These are phyloP conservation scores for Serrognathus titanus DNA, from an alignment of 2,888 invertebrate species.

Conservation along the genomic window DNA sequence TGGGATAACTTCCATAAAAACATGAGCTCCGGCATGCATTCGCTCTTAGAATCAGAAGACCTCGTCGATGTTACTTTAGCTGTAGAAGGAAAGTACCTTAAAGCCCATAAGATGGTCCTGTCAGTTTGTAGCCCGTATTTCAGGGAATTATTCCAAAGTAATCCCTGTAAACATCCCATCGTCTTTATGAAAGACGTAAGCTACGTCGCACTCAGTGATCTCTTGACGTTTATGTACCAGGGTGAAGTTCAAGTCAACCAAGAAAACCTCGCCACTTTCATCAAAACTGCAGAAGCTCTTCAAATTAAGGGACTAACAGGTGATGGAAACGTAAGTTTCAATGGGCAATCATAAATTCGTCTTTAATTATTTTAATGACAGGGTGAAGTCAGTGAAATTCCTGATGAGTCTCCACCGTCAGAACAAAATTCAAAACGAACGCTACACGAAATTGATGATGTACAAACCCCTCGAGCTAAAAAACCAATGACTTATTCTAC, in stretches of 20 bases:
- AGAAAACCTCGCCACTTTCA: slow-evolving; percentile 46
- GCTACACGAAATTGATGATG: too few species aligned
- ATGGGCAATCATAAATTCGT: background rate
- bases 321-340: slow-evolving; percentile 36
- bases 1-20: slow-evolving; percentile 74
- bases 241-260: slow-evolving; percentile 50
- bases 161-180: slow-evolving; percentile 66
- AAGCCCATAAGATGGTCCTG: slow-evolving; percentile 68
- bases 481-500: background rate
- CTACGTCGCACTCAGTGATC: slow-evolving; percentile 54
- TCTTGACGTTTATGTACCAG: slow-evolving; percentile 60
- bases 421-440: too few species aligned
- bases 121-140: slow-evolving; percentile 71
- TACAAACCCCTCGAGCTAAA: background rate
- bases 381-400: background rate
- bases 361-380: background rate
- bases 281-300: slow-evolving; percentile 48
- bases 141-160: slow-evolving; percentile 64
- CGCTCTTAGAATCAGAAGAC: slow-evolving; percentile 42
- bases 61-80: slow-evolving; percentile 46
- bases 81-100: slow-evolving; percentile 58
- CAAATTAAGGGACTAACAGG: slow-evolving; percentile 49
- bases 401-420: background rate
- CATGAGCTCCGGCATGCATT: slow-evolving; percentile 63
- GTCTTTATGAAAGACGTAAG: slow-evolving; percentile 58